phyloP scores from a whole-genome alignment of 1,140 invertebrate species.

The Drosophila sproati region DNA sequence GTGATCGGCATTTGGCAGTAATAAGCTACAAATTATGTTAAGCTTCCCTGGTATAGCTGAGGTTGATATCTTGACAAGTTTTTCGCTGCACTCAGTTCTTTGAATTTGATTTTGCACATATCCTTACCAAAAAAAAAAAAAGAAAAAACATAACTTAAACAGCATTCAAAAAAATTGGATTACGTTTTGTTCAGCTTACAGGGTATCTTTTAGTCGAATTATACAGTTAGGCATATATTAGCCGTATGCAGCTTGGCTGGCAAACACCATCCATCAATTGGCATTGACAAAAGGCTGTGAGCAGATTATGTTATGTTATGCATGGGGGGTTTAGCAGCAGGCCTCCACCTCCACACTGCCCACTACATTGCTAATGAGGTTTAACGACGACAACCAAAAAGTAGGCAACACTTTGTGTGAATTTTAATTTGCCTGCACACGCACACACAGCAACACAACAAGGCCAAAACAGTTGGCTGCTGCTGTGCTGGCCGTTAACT shows the following conservation, averaged over 20 bases:
- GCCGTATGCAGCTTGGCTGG: not conserved
- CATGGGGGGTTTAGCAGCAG: not conserved
- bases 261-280: conserved; percentile 34
- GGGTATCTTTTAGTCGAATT: conserved; percentile 9
- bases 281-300: conserved; percentile 14
- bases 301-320: conserved; percentile 9
- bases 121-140: no score
- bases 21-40: not conserved
- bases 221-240: not conserved
- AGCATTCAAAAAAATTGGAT: no score
- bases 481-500: conserved; percentile 50
- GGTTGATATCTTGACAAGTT: no score
- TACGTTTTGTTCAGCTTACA: not conserved
- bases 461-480: conserved; percentile 7
- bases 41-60: no score
- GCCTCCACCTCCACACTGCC: not conserved
- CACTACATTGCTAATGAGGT: conserved; percentile 58
- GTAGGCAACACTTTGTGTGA: conserved; percentile 72
- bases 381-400: conserved; percentile 65
- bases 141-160: no score
- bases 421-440: conserved; percentile 68
- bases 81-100: no score
- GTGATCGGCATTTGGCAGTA: no score
- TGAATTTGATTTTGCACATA: no score
- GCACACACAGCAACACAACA: conserved; percentile 23